Conservation (phyloP, 2,888 invertebrate genomes). For the Mythimna loreyi region DNA sequence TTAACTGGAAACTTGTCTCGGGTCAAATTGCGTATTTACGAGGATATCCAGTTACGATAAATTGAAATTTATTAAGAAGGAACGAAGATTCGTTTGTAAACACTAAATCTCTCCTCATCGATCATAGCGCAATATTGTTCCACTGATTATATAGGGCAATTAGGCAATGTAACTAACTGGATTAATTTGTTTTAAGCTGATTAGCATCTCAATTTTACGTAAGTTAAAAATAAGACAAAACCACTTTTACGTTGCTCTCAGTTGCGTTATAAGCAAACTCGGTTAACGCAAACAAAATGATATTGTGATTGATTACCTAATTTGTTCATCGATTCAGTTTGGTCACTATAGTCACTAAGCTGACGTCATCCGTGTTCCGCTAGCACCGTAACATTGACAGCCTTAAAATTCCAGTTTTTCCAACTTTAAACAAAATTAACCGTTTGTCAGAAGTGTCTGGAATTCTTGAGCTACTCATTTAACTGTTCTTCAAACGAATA, state of each 20-base stretch:
- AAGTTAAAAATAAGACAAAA: constrained; percentile 1
- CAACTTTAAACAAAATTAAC: constrained; percentile 40
- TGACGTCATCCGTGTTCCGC: constrained; percentile 58
- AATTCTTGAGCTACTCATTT: constrained; percentile 38
- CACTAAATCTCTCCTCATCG: constrained; percentile 29
- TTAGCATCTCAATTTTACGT: constrained; percentile 32
- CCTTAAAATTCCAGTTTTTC: constrained; percentile 41
- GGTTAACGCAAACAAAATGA: constrained; percentile 34
- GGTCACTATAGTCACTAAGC: constrained; percentile 31
- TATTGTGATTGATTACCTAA: constrained; percentile 52
- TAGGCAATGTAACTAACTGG: constrained; percentile 26
- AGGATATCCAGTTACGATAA: constrained; percentile 70
- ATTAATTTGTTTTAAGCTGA: constrained; percentile 32
- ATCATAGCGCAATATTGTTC: constrained; percentile 21
- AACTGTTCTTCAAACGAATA: constrained; percentile 55
- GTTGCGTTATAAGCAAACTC: constrained; percentile 27
- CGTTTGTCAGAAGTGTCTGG: constrained; percentile 43
- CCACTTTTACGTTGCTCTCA: neutral
- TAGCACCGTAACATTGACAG: constrained; percentile 35
- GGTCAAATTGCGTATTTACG: constrained; percentile 76
- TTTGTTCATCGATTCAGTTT: constrained; percentile 42
- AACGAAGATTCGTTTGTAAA: constrained; percentile 33
- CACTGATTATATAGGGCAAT: constrained; percentile 23
- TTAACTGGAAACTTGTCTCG: constrained; percentile 73
- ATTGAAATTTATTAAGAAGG: constrained; percentile 70